phyloP scores from a whole-genome alignment of 2,888 invertebrate species.

The Agrochola lota region DNA sequence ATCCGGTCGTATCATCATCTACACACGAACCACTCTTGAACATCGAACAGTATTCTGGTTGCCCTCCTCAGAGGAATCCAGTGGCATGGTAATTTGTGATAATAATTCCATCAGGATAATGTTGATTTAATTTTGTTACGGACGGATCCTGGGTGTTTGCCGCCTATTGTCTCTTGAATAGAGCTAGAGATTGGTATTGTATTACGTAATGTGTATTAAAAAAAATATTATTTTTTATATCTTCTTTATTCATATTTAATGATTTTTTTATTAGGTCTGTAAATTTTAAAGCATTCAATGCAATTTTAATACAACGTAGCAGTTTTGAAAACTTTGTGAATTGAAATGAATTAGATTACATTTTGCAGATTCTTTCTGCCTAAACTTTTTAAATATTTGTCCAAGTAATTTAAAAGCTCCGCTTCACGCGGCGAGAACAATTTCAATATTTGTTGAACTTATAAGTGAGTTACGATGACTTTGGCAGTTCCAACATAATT shows the following conservation, averaged over 20 bases:
- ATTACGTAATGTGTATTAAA: slow-evolving; percentile 80
- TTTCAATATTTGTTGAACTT: slow-evolving; percentile 36
- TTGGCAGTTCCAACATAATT: slow-evolving; percentile 49
- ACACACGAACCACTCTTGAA: slow-evolving; percentile 67
- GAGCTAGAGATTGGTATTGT: slow-evolving; percentile 83
- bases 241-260: slow-evolving; percentile 21
- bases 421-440: slow-evolving; percentile 7
- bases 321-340: slow-evolving; percentile 6
- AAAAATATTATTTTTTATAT: slow-evolving; percentile 41
- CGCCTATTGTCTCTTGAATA: slow-evolving; percentile 79
- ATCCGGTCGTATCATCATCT: slow-evolving; percentile 74
- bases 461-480: slow-evolving; percentile 37
- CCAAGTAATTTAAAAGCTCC: slow-evolving; percentile 46
- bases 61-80: slow-evolving; percentile 77
- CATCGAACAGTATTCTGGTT: slow-evolving; percentile 73
- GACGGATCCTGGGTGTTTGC: slow-evolving; percentile 78
- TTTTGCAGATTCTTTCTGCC: slow-evolving; percentile 6
- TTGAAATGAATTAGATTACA: slow-evolving; percentile 27
- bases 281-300: slow-evolving; percentile 2
- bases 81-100: slow-evolving; percentile 89
- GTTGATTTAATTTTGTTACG: slow-evolving; percentile 71
- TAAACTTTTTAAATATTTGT: slow-evolving; percentile 28
- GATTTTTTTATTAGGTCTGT: slow-evolving; percentile 8
- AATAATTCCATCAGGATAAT: slow-evolving; percentile 76
- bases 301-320: not conserved